Percentiles rank a stretch among this genome's conserved stretches.
Conservation (phyloP, 2,113 vertebrate species). For the Strix uralensis region DNA sequence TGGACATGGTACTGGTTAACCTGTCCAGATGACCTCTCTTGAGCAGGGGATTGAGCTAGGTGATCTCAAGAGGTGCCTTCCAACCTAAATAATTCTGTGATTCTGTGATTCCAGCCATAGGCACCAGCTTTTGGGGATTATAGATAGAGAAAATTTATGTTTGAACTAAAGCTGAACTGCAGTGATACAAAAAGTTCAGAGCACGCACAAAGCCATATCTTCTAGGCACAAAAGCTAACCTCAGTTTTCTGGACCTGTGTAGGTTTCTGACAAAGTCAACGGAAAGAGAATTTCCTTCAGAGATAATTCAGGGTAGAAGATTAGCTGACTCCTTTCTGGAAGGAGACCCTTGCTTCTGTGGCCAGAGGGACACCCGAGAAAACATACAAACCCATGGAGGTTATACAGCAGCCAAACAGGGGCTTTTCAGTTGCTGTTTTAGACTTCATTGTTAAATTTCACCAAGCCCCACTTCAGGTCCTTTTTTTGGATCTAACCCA, state of each 20-base stretch:
- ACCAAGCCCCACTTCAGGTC: background rate
- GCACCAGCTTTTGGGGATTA: background rate
- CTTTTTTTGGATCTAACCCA: slow-evolving; percentile 1
- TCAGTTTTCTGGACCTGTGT: background rate
- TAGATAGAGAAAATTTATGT: background rate
- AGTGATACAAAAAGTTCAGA: background rate
- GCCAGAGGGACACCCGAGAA: background rate
- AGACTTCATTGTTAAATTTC: background rate
- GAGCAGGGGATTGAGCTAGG: background rate
- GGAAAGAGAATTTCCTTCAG: background rate
- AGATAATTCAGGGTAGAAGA: background rate
- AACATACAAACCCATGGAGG: background rate
- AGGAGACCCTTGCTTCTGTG: background rate
- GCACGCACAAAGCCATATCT: accelerated
- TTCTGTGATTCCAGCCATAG: background rate
- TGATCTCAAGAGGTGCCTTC: background rate
- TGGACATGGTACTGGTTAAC: background rate
- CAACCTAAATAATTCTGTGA: background rate
- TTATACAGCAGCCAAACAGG: background rate
- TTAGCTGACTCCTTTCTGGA: background rate
- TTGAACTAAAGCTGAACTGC: background rate
- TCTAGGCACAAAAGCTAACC: background rate
- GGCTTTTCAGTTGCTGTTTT: background rate
- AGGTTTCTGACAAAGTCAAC: background rate
- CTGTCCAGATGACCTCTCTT: background rate